Percentiles rank a stretch among this genome's conserved stretches.
Evolutionary conservation across 2,888 invertebrate species (phyloP).

Genomic region (Trachelus troglodyta): DNA sequence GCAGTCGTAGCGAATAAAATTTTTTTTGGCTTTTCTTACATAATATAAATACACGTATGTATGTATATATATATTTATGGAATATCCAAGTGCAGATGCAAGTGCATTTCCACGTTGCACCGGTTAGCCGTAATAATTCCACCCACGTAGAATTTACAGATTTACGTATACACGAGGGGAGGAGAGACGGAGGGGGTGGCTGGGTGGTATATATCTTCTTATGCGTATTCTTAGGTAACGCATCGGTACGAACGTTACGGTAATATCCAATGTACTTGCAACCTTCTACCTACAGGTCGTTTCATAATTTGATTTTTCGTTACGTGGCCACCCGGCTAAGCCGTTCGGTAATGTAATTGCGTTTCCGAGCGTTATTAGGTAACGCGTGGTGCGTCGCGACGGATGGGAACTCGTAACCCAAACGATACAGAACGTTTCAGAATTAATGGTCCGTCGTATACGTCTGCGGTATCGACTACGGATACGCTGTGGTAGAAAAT

Average conservation of each 20-base stretch:
- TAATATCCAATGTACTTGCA: not conserved
- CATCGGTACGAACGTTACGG: slow-evolving; percentile 28
- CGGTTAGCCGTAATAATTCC: not conserved
- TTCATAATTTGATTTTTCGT: slow-evolving; percentile 41
- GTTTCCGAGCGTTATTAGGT: slow-evolving; percentile 55
- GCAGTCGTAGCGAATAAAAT: not conserved
- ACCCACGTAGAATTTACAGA: not conserved
- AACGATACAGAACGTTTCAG: not conserved
- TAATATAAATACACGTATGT: not conserved
- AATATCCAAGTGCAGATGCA: not conserved
- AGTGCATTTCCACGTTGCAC: not conserved
- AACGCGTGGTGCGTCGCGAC: slow-evolving; percentile 38
- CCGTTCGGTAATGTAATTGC: slow-evolving; percentile 47
- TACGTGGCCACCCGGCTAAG: slow-evolving; percentile 29
- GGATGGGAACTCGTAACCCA: not conserved
- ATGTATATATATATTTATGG: not conserved
- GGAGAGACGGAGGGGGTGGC: not conserved
- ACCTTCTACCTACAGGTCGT: slow-evolving; percentile 10
- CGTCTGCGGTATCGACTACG: not conserved
- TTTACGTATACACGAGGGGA: not conserved
- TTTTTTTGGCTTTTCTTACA: not conserved
- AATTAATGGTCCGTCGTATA: not conserved
- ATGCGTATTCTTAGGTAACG: slow-evolving; percentile 39
- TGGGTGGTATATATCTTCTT: not conserved
- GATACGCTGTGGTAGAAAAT: not conserved